phyloP scores from a whole-genome alignment of 2,888 invertebrate species.

The Tetropium fuscum region DNA sequence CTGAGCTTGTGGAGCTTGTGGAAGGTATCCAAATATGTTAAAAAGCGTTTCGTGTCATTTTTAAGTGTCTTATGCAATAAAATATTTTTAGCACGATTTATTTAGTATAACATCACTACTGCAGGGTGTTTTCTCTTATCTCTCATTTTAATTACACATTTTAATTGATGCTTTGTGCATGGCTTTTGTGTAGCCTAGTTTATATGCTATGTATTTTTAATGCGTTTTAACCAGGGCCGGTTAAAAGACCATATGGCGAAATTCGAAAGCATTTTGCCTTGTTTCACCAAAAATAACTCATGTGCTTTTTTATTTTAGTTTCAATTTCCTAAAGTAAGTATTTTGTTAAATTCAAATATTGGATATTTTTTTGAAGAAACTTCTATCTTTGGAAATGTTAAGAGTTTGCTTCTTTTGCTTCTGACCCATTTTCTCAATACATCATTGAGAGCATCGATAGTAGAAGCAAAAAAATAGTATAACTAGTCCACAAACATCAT shows the following conservation, averaged over 20 bases:
- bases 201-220: background rate
- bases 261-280: background rate
- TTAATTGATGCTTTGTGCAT: background rate
- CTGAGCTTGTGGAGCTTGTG: no score
- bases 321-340: no score
- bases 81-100: constrained; percentile 11
- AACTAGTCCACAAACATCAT: no score
- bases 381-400: no score
- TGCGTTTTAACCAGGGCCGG: background rate
- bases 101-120: constrained; percentile 5
- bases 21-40: constrained; percentile 21
- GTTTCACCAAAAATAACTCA: no score
- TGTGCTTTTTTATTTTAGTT: no score
- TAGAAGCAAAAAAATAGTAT: no score
- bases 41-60: constrained; percentile 19
- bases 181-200: background rate
- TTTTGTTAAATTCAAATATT: no score
- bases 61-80: constrained; percentile 25
- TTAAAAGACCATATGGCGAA: background rate
- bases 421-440: no score
- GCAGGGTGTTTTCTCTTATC: background rate
- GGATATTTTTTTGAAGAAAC: no score
- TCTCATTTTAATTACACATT: background rate
- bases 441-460: no score
- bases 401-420: no score